These are phyloP conservation scores for Clarias laeviceps DNA, from an alignment of 2,797 vertebrate species.

Conservation along the genomic window DNA sequence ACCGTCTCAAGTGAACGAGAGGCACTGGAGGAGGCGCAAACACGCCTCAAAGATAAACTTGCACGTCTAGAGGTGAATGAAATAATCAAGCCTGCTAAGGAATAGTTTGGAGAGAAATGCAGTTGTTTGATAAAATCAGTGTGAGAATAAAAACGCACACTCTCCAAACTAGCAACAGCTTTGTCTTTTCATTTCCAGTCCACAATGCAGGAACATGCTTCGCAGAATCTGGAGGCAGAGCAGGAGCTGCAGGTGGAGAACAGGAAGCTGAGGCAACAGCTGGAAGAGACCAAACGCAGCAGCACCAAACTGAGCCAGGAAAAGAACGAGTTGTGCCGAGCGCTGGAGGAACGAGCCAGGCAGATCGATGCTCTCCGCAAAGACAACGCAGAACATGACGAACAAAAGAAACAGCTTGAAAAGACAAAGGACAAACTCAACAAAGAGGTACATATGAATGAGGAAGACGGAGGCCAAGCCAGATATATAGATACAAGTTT, in stretches of 20 bases:
- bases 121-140: background rate
- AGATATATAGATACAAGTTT: background rate
- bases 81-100: background rate
- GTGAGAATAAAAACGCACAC: background rate
- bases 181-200: conserved; percentile 62
- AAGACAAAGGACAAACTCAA: conserved; percentile 82
- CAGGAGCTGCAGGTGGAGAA: conserved; percentile 79
- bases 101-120: background rate
- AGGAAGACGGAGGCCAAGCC: background rate
- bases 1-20: conserved; percentile 60
- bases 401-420: conserved; percentile 80
- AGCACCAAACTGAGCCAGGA: conserved; percentile 78
- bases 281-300: conserved; percentile 84
- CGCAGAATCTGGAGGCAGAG: conserved; percentile 79
- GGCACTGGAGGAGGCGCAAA: conserved; percentile 75
- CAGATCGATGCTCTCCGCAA: conserved; percentile 82
- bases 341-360: conserved; percentile 76
- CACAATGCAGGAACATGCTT: conserved; percentile 73
- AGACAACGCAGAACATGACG: conserved; percentile 80
- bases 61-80: conserved; percentile 82
- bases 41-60: conserved; percentile 82
- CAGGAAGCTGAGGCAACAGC: conserved; percentile 75
- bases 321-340: conserved; percentile 70
- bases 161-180: background rate
- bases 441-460: conserved; percentile 74